Percentiles rank a stretch among this genome's conserved stretches.
phyloP scores from a whole-genome alignment of 2,888 invertebrate species.

The Tiliacea citrago region DNA sequence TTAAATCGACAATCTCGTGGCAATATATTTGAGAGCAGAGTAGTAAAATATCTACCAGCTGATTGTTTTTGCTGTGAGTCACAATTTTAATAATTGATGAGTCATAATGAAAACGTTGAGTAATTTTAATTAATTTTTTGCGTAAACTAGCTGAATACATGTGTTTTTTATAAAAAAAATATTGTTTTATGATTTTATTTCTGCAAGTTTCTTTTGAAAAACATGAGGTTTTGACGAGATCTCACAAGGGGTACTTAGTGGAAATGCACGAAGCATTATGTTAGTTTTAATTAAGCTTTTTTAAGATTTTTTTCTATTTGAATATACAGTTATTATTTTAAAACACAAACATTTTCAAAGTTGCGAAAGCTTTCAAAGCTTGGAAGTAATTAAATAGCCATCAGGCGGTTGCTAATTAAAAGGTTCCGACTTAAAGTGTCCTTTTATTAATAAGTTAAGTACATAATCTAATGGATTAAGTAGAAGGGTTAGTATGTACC shows the following conservation, averaged over 20 bases:
- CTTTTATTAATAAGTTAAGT: constrained; percentile 32
- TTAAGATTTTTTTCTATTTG: background rate
- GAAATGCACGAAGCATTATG: background rate
- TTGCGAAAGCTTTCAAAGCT: constrained; percentile 31
- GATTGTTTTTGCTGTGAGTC: background rate
- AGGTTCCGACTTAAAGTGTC: constrained; percentile 23
- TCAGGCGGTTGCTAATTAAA: constrained; percentile 37
- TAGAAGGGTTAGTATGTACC: background rate
- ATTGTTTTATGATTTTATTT: no score
- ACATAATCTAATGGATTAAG: background rate
- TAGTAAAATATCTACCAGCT: background rate
- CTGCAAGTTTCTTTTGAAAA: no score
- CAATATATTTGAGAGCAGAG: background rate
- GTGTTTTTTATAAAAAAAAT: no score
- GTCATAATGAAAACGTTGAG: no score
- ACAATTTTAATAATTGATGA: background rate
- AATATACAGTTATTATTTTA: background rate
- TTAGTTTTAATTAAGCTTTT: background rate
- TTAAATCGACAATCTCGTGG: constrained; percentile 11
- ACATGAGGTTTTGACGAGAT: background rate
- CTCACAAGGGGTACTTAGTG: background rate
- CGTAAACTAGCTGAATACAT: no score
- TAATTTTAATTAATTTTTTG: no score
- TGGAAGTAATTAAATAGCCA: constrained; percentile 48
- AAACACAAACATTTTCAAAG: constrained; percentile 11